Evolutionary conservation across 1,140 invertebrate species (phyloP).

Genomic region (Apolygus lucorum): DNA sequence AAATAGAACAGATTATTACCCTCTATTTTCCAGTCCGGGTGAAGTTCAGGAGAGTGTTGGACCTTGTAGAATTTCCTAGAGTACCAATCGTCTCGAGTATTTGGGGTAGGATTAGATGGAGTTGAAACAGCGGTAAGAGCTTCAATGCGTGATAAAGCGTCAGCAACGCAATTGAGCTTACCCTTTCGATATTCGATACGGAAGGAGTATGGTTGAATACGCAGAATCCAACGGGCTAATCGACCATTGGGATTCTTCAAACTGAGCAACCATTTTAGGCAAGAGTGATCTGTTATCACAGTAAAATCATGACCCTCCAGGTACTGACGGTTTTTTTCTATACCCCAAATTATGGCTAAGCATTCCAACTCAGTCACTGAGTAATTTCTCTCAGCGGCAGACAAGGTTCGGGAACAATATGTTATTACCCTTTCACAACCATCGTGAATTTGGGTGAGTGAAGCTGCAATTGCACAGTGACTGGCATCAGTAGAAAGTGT

Average conservation of each 20-base stretch:
- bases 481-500: slow-evolving; percentile 35
- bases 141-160: neutral
- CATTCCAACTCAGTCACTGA: slow-evolving; percentile 42
- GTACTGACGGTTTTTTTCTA: no score
- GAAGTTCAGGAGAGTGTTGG: neutral
- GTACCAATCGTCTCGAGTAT: neutral
- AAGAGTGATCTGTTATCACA: no score
- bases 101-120: neutral
- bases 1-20: neutral
- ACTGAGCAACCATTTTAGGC: no score
- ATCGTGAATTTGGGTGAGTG: slow-evolving; percentile 34
- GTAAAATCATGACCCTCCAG: no score
- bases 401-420: slow-evolving; percentile 41
- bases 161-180: no score
- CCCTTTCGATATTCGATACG: no score
- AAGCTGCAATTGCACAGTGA: slow-evolving; percentile 33
- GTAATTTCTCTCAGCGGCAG: slow-evolving; percentile 40
- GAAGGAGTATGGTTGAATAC: slow-evolving; percentile 33
- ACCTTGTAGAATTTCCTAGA: neutral
- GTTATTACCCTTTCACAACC: slow-evolving; percentile 35
- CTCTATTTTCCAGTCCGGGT: neutral
- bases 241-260: slow-evolving; percentile 37
- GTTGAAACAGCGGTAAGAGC: neutral
- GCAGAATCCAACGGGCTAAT: slow-evolving; percentile 36
- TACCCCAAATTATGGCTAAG: slow-evolving; percentile 38